Conservation (phyloP, 2,113 vertebrate genomes). For the Pelobates fuscus region DNA sequence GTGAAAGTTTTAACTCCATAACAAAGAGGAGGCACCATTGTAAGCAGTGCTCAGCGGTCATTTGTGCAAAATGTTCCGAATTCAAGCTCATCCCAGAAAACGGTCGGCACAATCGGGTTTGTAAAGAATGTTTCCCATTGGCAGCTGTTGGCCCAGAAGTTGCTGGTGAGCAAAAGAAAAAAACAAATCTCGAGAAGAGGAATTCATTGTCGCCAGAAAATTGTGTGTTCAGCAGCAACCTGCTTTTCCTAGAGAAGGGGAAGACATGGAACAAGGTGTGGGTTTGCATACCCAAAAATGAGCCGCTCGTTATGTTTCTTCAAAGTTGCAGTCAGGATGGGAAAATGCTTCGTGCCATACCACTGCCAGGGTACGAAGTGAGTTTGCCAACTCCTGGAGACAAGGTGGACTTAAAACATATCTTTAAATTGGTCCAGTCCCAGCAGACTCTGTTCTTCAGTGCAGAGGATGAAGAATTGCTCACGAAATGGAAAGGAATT, state of each 20-base stretch:
- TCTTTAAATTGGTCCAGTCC: constrained; percentile 76
- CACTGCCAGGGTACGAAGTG: constrained; percentile 78
- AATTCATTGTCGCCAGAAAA: constrained; percentile 66
- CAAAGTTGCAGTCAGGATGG: constrained; percentile 79
- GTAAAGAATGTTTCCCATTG: constrained; percentile 79
- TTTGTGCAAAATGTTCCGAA: constrained; percentile 92
- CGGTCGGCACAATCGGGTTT: constrained; percentile 79
- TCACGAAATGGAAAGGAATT: constrained; percentile 78
- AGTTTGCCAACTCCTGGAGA: constrained; percentile 62
- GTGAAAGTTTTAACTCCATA: constrained; percentile 88
- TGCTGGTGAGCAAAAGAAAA: constrained; percentile 74
- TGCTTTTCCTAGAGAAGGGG: constrained; percentile 81
- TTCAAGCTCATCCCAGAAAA: constrained; percentile 81
- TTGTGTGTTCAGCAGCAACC: constrained; percentile 76
- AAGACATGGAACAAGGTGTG: constrained; percentile 81
- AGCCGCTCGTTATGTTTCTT: constrained; percentile 79
- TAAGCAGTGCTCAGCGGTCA: constrained; percentile 90
- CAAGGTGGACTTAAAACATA: constrained; percentile 68
- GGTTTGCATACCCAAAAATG: constrained; percentile 75
- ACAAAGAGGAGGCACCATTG: constrained; percentile 93
- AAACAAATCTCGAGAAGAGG: constrained; percentile 74
- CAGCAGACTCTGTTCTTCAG: constrained; percentile 80
- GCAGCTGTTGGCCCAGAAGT: constrained; percentile 62
- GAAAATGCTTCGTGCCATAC: constrained; percentile 64
- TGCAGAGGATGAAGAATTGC: constrained; percentile 75